Base-by-base conservation (phyloP, 2,797 vertebrate species). In the Danio jaintianensis region DNA sequence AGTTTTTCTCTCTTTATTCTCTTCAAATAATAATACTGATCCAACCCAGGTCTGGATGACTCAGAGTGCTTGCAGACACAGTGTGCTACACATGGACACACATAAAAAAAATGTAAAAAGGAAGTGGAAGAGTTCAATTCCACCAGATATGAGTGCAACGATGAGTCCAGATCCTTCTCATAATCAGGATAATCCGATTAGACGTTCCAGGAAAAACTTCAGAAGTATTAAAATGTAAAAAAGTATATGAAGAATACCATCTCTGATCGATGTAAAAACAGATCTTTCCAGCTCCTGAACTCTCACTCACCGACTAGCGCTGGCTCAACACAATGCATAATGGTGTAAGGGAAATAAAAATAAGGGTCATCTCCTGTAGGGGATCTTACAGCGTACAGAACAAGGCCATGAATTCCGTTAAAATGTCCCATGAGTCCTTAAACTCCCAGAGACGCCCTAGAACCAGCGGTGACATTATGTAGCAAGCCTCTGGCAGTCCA, bases 401-500 rank as follows among this genome's bases (percentile, higher is more conserved):
- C 61, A 58, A 20, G 38, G 48, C 36, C 70, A 76, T 71, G 52
- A n/a, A 55, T 52, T 71, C 71, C 22, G n/a, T 42, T 75, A n/a
- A 75, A 76, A 83, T 52, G 70, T 71, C 58, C 47, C 20, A 29
- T 69, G 56, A 55, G 56, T 48, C 69, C 48, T 40, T 64, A 43
- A 75, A 5, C 22, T 61, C 50, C 63, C 38, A 47, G 55, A 52
- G 50, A 59, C 62, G 79, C 82, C 83, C 81, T 78, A 62, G 48
- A 80, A 86, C 79, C 83, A 85, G 73, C 29, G 0, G 52, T 82
- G 84, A 83, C 86, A 79, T 85, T 85, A 82, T 15, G 18, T 47
- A 72, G 62, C 29, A 22, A 50, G 50, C 43, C 69, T 47, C 47
- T 70, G 73, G 84, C 77, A 61, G 48, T 59, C 68, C 18, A n/a